These are phyloP conservation scores for Acanthiza pusilla DNA, from an alignment of 2,797 vertebrate genomes.

Conservation along the genomic window DNA sequence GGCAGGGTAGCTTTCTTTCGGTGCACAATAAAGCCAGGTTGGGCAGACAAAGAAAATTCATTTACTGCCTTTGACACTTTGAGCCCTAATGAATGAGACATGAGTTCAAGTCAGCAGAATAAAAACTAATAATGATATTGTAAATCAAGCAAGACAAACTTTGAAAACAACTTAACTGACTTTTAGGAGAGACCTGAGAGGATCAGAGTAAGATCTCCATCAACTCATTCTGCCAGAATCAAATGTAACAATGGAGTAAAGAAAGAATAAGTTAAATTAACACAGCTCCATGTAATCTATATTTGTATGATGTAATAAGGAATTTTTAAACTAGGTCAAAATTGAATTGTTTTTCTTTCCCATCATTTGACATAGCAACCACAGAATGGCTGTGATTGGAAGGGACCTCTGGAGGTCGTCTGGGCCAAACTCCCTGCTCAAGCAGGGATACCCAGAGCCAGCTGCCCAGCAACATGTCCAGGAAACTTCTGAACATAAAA, in stretches of 20 bases:
- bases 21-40: neutral
- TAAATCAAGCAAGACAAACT: neutral
- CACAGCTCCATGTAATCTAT: neutral
- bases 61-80: neutral
- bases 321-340: neutral
- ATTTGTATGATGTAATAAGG: fast-evolving
- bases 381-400: neutral
- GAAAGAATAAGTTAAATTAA: neutral
- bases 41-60: neutral
- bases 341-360: neutral
- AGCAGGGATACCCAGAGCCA: neutral
- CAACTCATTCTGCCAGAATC: neutral
- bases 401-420: neutral
- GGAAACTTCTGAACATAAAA: neutral
- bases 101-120: neutral
- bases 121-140: neutral
- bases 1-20: neutral
- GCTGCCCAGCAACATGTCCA: fast-evolving
- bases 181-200: neutral
- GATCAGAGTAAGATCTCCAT: neutral
- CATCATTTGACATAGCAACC: neutral
- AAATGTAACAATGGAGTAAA: neutral
- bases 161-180: neutral
- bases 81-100: neutral
- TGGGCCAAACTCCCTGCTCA: neutral